A percentile compares a stretch with the other conserved stretches of the same genome.
phyloP scores from a whole-genome alignment of 30 jellyfish, hydroid and myxozoan species.

The Aurelia aurita complex sp. Pacific region DNA sequence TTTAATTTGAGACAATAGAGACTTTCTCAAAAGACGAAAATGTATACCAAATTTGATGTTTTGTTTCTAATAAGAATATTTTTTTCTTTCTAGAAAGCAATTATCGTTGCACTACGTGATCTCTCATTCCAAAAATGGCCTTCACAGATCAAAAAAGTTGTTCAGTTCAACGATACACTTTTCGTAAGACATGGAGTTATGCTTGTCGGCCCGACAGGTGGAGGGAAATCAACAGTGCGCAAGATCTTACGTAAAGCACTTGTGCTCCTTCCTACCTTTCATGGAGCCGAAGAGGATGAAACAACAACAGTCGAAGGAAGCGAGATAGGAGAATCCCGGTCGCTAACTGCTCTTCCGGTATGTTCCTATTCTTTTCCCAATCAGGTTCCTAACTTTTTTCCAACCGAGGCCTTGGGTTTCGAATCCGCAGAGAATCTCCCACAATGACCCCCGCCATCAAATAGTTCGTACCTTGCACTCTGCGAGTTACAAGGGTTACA shows the following conservation, averaged over 20 bases:
- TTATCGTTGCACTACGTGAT: slow-evolving; percentile 78
- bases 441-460: too few relatives aligned
- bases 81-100: slow-evolving; percentile 51
- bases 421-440: too few relatives aligned
- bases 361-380: neutral
- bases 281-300: slow-evolving; percentile 53
- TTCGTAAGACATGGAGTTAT: slow-evolving; percentile 88
- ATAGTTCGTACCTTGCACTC: too few relatives aligned
- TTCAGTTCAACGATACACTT: slow-evolving; percentile 80
- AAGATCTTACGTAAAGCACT: slow-evolving; percentile 72
- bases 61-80: too few relatives aligned
- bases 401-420: neutral
- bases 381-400: neutral
- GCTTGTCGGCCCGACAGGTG: slow-evolving; percentile 93
- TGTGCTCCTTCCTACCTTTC: slow-evolving; percentile 41
- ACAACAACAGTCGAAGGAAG: slow-evolving; percentile 52
- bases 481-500: too few relatives aligned
- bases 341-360: slow-evolving; percentile 30
- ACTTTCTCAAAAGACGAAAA: too few relatives aligned
- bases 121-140: slow-evolving; percentile 84
- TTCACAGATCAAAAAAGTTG: slow-evolving; percentile 71
- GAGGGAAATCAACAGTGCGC: slow-evolving; percentile 91
- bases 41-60: too few relatives aligned
- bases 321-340: slow-evolving; percentile 15
- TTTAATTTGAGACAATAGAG: too few relatives aligned